These are phyloP conservation scores for Mactromeris polynyma DNA, from an alignment of 2,888 invertebrate genomes.

Conservation along the genomic window DNA sequence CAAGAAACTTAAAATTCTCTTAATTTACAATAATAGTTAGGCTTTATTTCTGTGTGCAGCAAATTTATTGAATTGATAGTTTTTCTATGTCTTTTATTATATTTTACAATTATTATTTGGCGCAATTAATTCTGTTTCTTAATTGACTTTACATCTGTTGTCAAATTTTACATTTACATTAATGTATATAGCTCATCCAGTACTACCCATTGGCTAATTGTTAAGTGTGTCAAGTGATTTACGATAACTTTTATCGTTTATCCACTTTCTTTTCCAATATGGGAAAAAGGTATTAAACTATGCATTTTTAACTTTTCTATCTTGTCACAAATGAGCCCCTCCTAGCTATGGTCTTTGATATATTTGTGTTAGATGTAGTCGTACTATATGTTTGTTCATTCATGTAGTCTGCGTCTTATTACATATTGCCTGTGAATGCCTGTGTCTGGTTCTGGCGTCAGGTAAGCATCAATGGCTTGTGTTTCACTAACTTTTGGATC, in stretches of 20 bases:
- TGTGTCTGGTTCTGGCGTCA: too few relatives aligned
- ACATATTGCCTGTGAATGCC: too few relatives aligned
- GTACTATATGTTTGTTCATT: background rate
- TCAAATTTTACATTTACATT: background rate
- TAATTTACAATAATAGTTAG: background rate
- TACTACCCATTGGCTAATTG: background rate
- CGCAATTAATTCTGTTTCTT: background rate
- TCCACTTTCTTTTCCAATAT: background rate
- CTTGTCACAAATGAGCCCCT: background rate
- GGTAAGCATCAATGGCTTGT: too few relatives aligned
- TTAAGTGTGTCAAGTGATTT: background rate
- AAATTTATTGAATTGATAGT: background rate
- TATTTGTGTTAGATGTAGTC: background rate
- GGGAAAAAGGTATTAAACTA: background rate
- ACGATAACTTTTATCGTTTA: too few relatives aligned
- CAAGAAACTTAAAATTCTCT: background rate
- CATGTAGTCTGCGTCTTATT: too few relatives aligned
- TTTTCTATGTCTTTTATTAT: background rate
- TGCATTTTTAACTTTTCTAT: background rate
- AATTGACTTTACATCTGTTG: background rate
- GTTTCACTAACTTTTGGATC: too few relatives aligned
- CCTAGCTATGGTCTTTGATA: background rate
- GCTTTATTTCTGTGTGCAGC: background rate
- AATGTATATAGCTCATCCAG: background rate
- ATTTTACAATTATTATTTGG: background rate